Evolutionary conservation across 2,113 vertebrate genomes (phyloP).

Genomic region (Microtus pennsylvanicus): DNA sequence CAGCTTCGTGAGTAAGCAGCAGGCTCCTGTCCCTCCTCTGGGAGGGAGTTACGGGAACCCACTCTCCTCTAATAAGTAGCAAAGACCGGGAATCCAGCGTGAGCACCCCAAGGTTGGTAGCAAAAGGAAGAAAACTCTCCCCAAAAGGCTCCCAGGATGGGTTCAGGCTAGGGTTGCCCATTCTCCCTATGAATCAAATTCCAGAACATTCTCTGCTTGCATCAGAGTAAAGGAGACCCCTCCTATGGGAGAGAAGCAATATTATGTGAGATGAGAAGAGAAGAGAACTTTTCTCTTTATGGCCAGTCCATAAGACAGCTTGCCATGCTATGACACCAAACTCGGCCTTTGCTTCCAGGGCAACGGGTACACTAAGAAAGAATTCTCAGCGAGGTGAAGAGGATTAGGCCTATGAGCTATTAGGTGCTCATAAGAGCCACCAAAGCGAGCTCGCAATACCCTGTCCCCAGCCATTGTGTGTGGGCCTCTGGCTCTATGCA

Average conservation of each 20-base stretch:
- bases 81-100: background rate
- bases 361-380: background rate
- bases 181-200: background rate
- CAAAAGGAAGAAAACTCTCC: no score
- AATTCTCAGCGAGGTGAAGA: accelerated
- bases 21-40: background rate
- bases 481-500: background rate
- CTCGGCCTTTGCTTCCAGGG: background rate
- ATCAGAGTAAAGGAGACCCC: no score
- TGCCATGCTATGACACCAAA: background rate
- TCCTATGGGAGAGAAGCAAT: no score
- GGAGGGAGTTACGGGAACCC: background rate
- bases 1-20: background rate
- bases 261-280: no score
- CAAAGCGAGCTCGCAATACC: background rate
- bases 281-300: background rate
- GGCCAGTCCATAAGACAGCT: background rate
- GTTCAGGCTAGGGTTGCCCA: background rate
- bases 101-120: background rate
- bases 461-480: background rate
- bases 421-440: background rate
- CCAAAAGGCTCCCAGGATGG: accelerated
- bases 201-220: background rate
- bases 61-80: background rate
- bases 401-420: background rate